Evolutionary conservation across 1,140 invertebrate species (phyloP).

Genomic region (Drosophila mayri): DNA sequence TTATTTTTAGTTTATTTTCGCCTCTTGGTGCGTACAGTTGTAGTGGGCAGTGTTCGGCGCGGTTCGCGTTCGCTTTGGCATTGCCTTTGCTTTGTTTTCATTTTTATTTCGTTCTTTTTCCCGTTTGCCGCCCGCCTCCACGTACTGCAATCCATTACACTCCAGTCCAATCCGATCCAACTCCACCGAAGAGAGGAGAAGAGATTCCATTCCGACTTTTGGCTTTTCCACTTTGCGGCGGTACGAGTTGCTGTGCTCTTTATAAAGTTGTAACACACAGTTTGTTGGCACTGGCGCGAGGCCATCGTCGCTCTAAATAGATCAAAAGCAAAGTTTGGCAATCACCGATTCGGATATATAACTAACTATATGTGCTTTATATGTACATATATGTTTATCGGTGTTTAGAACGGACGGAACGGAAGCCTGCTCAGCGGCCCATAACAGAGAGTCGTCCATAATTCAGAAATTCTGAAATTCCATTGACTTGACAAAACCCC

Average conservation of each 20-base stretch:
- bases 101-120: conserved; percentile 33
- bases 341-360: conserved; percentile 33
- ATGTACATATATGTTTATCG: conserved; percentile 2
- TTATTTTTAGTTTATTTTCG: conserved; percentile 81
- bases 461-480: conserved; percentile 12
- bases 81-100: conserved; percentile 20
- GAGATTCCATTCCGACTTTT: conserved; percentile 31
- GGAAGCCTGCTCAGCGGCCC: conserved; percentile 44
- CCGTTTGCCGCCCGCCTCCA: conserved; percentile 7
- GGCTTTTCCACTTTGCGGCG: conserved; percentile 24
- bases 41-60: conserved; percentile 13
- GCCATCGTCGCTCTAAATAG: conserved; percentile 56
- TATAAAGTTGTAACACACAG: conserved; percentile 33
- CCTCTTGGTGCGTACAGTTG: conserved; percentile 73
- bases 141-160: neutral
- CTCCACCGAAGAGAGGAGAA: conserved; percentile 1
- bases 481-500: conserved; percentile 17
- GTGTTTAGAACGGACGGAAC: neutral
- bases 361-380: neutral
- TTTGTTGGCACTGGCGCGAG: conserved; percentile 25
- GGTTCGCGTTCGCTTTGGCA: conserved; percentile 10
- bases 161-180: neutral
- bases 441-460: conserved; percentile 19
- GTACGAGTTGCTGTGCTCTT: conserved; percentile 20
- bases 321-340: conserved; percentile 62